Evolutionary conservation across 2,113 vertebrate species (phyloP).

Genomic region (Falco punctatus): DNA sequence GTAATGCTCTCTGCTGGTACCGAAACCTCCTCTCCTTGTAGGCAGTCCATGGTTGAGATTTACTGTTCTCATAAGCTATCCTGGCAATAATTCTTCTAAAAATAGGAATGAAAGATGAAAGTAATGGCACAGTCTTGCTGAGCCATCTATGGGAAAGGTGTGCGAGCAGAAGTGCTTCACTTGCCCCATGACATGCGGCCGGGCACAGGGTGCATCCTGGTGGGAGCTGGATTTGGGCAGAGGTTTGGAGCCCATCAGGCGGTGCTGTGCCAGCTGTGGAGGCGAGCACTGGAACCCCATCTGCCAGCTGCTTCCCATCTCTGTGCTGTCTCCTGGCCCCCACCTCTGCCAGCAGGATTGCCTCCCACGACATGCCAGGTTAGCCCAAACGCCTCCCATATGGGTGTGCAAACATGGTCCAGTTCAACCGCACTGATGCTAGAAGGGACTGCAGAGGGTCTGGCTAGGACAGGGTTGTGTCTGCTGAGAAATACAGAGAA

Average conservation of each 20-base stretch:
- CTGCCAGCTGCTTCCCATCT: rapidly evolving
- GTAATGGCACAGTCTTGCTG: neutral
- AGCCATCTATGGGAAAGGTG: neutral
- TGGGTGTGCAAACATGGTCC: neutral
- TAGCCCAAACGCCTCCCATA: neutral
- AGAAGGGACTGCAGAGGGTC: neutral
- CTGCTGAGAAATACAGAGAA: rapidly evolving
- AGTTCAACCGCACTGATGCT: neutral
- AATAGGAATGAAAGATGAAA: neutral
- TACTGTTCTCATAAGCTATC: neutral
- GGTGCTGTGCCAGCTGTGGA: neutral
- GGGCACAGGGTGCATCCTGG: neutral
- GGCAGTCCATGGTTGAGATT: neutral
- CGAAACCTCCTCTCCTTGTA: neutral
- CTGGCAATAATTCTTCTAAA: neutral
- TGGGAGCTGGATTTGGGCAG: neutral
- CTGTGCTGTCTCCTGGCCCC: neutral
- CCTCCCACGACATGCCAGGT: rapidly evolving
- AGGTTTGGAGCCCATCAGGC: neutral
- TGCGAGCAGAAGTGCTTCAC: neutral
- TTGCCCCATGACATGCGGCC: neutral
- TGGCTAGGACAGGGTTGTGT: neutral
- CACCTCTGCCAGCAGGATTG: neutral
- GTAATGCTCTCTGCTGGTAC: neutral
- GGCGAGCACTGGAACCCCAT: neutral